Evolutionary conservation across 1,140 invertebrate genomes (phyloP).

Genomic region (Ptiloglossa arizonensis): DNA sequence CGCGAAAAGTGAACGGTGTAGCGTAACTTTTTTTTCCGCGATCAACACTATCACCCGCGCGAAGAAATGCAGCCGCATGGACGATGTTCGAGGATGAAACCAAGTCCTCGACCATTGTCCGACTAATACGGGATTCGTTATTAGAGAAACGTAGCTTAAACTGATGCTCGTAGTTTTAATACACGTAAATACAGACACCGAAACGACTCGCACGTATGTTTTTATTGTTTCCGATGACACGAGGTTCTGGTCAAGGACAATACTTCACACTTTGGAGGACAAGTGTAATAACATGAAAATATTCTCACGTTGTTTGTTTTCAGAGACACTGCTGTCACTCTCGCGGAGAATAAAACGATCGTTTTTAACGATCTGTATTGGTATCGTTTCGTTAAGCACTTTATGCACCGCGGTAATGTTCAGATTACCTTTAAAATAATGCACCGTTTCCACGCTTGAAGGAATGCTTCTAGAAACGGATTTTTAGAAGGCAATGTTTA

Average conservation of each 20-base stretch:
- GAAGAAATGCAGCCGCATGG: too few species aligned
- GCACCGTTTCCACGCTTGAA: too few species aligned
- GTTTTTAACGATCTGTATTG: too few species aligned
- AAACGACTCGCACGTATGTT: neutral
- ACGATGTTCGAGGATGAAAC: neutral
- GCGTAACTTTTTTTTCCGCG: neutral
- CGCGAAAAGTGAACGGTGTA: slow-evolving; percentile 16
- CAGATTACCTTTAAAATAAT: neutral
- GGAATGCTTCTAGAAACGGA: neutral
- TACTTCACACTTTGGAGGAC: neutral
- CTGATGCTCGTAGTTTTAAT: neutral
- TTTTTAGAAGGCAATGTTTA: neutral
- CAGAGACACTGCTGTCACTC: neutral
- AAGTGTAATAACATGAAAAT: neutral
- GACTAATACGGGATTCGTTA: neutral
- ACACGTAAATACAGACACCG: neutral
- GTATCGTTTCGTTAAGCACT: neutral
- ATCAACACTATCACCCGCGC: neutral
- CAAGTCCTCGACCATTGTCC: neutral
- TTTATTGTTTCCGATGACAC: slow-evolving; percentile 12
- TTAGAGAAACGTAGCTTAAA: too few species aligned
- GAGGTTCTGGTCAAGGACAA: neutral
- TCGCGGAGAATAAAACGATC: neutral
- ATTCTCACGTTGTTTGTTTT: neutral
- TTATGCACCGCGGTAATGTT: neutral